Percentiles rank a stretch among this genome's conserved stretches.
Conservation (phyloP, 2,888 invertebrate genomes). For the Julus scanicus region DNA sequence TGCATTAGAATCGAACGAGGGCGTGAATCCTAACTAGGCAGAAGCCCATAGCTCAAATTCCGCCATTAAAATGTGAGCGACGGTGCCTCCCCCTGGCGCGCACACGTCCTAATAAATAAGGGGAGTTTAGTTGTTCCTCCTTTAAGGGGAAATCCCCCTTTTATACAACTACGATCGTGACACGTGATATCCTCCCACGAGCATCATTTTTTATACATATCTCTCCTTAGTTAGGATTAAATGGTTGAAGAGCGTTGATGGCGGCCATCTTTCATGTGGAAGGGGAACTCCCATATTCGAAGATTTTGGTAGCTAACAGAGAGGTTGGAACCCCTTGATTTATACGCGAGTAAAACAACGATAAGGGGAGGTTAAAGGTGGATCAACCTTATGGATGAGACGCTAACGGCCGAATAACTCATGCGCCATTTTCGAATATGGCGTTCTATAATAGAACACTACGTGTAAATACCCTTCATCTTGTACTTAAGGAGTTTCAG, state of each 20-base stretch:
- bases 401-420: too few relatives aligned
- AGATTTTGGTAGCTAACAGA: background rate
- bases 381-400: background rate
- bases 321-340: background rate
- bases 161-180: background rate
- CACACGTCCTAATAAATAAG: background rate
- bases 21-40: constrained; percentile 3
- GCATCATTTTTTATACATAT: too few relatives aligned
- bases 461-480: too few relatives aligned
- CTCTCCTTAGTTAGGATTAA: background rate
- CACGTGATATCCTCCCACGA: background rate
- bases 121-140: too few relatives aligned
- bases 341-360: background rate
- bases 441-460: too few relatives aligned
- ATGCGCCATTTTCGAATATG: too few relatives aligned
- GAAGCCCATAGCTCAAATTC: background rate
- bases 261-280: background rate
- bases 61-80: background rate
- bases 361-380: constrained; percentile 30
- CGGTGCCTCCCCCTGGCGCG: constrained; percentile 18
- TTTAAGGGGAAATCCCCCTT: background rate
- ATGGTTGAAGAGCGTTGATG: background rate
- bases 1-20: background rate
- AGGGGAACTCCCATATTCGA: background rate
- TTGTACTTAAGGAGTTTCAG: too few relatives aligned